Evolutionary conservation across 1,140 invertebrate genomes (phyloP).

Genomic region (Drosophila tristis): DNA sequence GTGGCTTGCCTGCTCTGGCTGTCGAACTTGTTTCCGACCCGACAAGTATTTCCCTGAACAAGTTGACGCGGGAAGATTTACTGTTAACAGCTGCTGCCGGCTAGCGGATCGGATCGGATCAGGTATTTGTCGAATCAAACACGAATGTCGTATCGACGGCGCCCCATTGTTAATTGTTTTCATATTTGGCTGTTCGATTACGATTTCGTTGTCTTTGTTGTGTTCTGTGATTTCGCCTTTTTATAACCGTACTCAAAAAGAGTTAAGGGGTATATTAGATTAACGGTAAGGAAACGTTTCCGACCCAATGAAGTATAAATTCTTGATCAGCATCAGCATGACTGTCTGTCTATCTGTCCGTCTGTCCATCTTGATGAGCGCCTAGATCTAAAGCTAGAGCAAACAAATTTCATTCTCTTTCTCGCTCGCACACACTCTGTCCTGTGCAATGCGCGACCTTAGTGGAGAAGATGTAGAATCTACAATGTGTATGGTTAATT

Average conservation of each 20-base stretch:
- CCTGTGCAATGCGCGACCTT: no score
- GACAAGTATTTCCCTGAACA: conserved; percentile 58
- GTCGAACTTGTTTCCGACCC: conserved; percentile 41
- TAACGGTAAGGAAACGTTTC: no score
- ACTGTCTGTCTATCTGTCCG: no score
- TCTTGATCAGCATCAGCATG: no score
- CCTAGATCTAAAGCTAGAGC: no score
- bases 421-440: no score
- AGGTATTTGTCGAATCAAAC: conserved; percentile 42
- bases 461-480: no score
- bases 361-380: no score
- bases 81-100: conserved; percentile 49
- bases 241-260: not conserved
- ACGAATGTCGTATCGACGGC: conserved; percentile 40
- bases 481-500: no score
- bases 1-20: conserved; percentile 22
- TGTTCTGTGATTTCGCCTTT: conserved; percentile 46
- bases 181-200: conserved; percentile 28
- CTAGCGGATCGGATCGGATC: not conserved
- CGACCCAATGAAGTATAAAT: no score
- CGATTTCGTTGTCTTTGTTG: conserved; percentile 39
- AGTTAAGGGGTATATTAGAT: no score
- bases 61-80: conserved; percentile 43
- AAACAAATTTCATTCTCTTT: no score
- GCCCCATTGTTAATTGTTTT: conserved; percentile 44